Evolutionary conservation across 1,140 invertebrate species (phyloP), one percentile per base, ranked within the genome.

Genomic region (Rhopalosiphum padi): DNA sequence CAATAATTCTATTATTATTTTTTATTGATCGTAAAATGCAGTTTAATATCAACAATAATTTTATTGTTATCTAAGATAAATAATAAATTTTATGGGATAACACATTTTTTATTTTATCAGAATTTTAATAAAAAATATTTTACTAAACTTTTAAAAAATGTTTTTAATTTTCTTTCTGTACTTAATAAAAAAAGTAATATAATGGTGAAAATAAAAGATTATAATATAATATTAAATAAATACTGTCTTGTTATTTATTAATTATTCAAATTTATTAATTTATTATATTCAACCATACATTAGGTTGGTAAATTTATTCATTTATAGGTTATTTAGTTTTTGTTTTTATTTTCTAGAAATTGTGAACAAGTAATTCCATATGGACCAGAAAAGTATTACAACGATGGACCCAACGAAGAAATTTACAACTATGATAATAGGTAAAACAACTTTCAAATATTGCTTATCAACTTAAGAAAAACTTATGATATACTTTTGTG

Each of bases 371-470:
- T 93, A 8, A 93, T 93, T 30, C 91, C 91, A 6, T 93, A 93
- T 41, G 91, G 91, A 37, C 37, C 91, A 23, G 68, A 18, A 7
- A 93, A 93, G 18, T 93, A 93, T 85, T 93, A 93, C 25, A 85
- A 85, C 15, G 35, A 85, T 21, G 91, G n/a, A 41, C 91, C 82
- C 46, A 53, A 21, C 15, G 91, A 85, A 43, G 91, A 83, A 51
- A 93, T 93, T 0, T 93, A 93, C 41, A 91, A 83, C 35, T 93
- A 93, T 8, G 91, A 93, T 51, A 93, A 93, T 35, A 93, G 91
- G 91, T 93, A 30, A 30, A 43, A 30, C 53, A n/a, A 51, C 43
- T 21, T 25, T 48, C 23, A 86, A 83, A 41, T 15, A 30, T 86
- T 41, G 22, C 22, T 22, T 30, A 41, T 86, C 23, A 43, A 86